These are phyloP conservation scores for Diadumene lineata DNA, from an alignment of 92 coral and sea anemone genomes.

Conservation along the genomic window DNA sequence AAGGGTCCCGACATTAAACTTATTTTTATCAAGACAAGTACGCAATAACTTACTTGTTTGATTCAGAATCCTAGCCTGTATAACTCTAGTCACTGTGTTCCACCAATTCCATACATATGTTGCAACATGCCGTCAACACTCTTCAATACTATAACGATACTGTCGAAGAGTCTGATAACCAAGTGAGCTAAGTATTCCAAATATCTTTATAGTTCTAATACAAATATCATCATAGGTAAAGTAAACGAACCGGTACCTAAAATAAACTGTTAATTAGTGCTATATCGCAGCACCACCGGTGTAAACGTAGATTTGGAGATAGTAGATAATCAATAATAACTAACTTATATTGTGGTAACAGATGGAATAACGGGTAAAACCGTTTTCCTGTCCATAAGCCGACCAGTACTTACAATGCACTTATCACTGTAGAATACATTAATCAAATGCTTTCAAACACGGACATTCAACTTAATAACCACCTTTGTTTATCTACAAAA, in stretches of 20 bases:
- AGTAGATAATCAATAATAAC: not conserved
- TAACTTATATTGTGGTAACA: not conserved
- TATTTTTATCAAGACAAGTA: too few species aligned
- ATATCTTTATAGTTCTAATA: not conserved
- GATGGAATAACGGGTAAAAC: not conserved
- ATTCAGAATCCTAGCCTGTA: too few species aligned
- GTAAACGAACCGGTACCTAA: constrained; percentile 2
- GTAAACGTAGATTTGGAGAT: not conserved
- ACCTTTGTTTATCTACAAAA: not conserved
- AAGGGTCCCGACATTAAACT: too few species aligned
- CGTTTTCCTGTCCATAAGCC: not conserved
- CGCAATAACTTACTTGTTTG: too few species aligned
- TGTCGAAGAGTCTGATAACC: not conserved
- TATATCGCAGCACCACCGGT: not conserved
- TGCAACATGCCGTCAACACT: too few species aligned
- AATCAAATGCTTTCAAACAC: not conserved
- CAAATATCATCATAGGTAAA: not conserved
- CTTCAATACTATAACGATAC: too few species aligned
- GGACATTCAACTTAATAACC: not conserved
- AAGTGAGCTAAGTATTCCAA: not conserved
- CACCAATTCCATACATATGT: too few species aligned
- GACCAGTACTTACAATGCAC: not conserved
- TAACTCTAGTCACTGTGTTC: too few species aligned
- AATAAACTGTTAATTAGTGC: not conserved
- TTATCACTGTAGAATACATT: not conserved